Evolutionary conservation across 35 echinoderm and acorn worm genomes (phyloP), one percentile per base, ranked within the genome.

Genomic region (Ptychodera flava): DNA sequence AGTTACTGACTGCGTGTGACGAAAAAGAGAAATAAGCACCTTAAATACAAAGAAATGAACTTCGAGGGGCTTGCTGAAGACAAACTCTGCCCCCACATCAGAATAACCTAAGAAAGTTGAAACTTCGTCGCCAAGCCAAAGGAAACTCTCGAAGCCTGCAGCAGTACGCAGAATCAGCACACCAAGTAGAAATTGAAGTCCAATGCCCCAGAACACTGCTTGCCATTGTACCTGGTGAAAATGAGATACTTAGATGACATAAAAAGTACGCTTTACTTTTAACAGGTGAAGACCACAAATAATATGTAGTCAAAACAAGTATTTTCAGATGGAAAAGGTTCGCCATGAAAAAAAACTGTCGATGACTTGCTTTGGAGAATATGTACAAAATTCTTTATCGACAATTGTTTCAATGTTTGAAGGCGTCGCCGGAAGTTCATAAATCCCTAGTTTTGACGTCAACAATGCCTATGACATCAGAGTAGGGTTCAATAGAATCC

Each of bases 161-260:
- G 38, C 77, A 16, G 96, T 99, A 16, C 96, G 82, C 10, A 99
- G 82, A 83, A 99, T 99, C 12, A 99, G 84, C 15, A 99, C 80
- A 30, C 92, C 96, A n/a, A 99, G 85, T 76, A 94, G 90, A 1
- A 94, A 77, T 78, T 99, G 96, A 0, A 99, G 87, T 33, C 87
- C 92, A 38, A 99, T 86, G 1, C 96, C 96, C 96, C 96, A 99
- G 78, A 94, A 92, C 28, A 99, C 91, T 1, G 96, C 92, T 76
- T 90, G 80, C 96, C 96, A 99, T 64, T 88, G 86, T 52, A 99
- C 90, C 96, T 37, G 81, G 0, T 35, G 29, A 85, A 85, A 85
- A 36, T 86, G 33, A 1, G 32, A 81, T 27, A 28, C 22, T 33
- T 38, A 36, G 16, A 14, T 35, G 15, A 32, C 34, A 10, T 12